Evolutionary conservation across 2,113 vertebrate genomes (phyloP).

Genomic region (Poeciliopsis turrubarensis): DNA sequence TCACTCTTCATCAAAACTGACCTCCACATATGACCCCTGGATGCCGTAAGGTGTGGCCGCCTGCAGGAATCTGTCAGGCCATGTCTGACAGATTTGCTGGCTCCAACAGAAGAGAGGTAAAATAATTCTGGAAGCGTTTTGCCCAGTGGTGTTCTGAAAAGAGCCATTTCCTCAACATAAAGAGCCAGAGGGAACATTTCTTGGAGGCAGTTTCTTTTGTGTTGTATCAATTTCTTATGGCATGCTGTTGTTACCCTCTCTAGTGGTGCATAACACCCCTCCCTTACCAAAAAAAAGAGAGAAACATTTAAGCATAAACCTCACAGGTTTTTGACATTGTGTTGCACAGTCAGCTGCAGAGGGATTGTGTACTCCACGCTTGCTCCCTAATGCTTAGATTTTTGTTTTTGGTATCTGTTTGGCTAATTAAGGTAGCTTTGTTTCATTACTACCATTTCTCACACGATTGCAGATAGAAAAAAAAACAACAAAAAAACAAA

Average conservation of each 20-base stretch:
- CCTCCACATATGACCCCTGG: neutral
- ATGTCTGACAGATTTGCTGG: conserved; percentile 38
- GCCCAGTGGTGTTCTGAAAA: conserved; percentile 63
- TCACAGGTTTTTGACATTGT: conserved; percentile 45
- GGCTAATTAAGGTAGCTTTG: neutral
- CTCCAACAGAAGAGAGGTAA: conserved; percentile 44
- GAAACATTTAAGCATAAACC: conserved; percentile 41
- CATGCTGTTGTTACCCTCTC: conserved; percentile 61
- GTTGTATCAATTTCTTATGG: conserved; percentile 67
- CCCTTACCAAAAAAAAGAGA: conserved; percentile 2
- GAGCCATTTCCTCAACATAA: conserved; percentile 65
- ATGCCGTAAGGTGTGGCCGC: neutral
- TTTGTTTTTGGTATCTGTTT: neutral
- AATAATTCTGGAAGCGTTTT: conserved; percentile 66
- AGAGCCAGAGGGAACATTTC: conserved; percentile 70
- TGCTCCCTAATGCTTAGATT: conserved; percentile 11
- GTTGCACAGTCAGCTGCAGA: conserved; percentile 41
- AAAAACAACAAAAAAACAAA: no score
- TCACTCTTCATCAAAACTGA: neutral
- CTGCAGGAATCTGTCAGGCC: conserved; percentile 6
- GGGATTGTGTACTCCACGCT: conserved; percentile 4
- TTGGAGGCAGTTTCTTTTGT: conserved; percentile 63
- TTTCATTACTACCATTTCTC: neutral
- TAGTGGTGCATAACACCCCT: conserved; percentile 56
- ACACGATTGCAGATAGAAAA: neutral